Percentiles rank a stretch among this genome's conserved stretches.
phyloP scores from a whole-genome alignment of 2,888 invertebrate genomes.

The Macrosiphum euphorbiae region DNA sequence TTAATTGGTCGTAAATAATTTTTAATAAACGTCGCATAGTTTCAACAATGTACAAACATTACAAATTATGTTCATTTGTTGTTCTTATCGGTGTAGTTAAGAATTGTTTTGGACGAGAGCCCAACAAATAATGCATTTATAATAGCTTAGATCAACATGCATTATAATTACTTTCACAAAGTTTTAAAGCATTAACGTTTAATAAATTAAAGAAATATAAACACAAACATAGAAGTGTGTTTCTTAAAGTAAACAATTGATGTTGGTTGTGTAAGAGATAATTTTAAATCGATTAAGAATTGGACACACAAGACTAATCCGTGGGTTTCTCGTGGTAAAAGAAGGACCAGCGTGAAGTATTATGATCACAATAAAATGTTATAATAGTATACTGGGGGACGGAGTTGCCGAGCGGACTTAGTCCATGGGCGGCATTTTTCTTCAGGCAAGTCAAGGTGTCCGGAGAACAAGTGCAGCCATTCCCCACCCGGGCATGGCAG shows the following conservation, averaged over 20 bases:
- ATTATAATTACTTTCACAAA: slow-evolving; percentile 10
- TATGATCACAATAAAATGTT: not conserved
- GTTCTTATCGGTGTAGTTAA: slow-evolving; percentile 19
- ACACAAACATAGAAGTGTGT: not conserved
- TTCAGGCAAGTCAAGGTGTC: no score
- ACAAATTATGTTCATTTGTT: not conserved
- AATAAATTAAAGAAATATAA: not conserved
- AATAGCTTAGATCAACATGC: not conserved
- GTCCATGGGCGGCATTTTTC: no score
- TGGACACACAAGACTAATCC: not conserved
- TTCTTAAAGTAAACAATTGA: not conserved
- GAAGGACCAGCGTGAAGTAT: not conserved
- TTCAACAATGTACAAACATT: not conserved
- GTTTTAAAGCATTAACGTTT: not conserved
- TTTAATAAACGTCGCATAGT: not conserved
- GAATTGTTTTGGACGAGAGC: not conserved
- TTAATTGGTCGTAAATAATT: slow-evolving; percentile 9
- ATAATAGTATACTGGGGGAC: not conserved
- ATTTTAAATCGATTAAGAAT: not conserved
- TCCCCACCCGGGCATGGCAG: no score
- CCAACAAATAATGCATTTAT: not conserved
- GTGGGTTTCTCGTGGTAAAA: not conserved
- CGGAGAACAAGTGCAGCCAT: no score
- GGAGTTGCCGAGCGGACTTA: no score
- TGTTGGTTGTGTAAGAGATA: not conserved